A percentile compares a stretch with the other conserved stretches of the same genome.
Conservation (phyloP, 2,888 invertebrate genomes). For the Conomelus anceps region DNA sequence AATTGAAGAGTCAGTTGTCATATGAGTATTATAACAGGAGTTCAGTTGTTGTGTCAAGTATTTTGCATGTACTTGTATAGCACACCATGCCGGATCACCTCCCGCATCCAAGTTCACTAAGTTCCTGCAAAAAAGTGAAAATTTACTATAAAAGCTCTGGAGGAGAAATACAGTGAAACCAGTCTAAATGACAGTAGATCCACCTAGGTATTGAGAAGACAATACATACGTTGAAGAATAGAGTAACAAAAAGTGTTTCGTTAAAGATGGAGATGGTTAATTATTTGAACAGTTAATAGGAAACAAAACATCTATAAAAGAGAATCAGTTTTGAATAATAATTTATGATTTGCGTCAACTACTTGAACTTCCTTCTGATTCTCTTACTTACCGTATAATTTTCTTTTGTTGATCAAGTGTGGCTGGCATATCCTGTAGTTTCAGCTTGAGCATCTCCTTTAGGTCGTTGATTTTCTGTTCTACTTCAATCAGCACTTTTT, state of each 20-base stretch:
- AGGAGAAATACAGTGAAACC: background rate
- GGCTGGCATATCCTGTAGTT: conserved; percentile 84
- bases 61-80: conserved; percentile 74
- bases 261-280: too few species aligned
- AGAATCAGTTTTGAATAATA: too few species aligned
- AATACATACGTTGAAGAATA: too few species aligned
- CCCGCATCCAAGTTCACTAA: conserved; percentile 66
- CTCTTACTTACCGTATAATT: conserved; percentile 62
- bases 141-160: background rate
- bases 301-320: too few species aligned
- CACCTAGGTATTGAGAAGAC: too few species aligned
- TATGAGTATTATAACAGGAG: conserved; percentile 57
- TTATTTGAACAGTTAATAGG: too few species aligned
- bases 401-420: conserved; percentile 92
- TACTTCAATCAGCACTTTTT: conserved; percentile 83
- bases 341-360: too few species aligned
- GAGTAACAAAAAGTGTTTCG: too few species aligned
- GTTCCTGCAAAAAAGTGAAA: conserved; percentile 42
- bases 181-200: too few species aligned
- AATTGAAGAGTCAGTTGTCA: conserved; percentile 44
- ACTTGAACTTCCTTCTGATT: background rate
- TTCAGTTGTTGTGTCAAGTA: conserved; percentile 64
- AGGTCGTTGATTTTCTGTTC: conserved; percentile 80
- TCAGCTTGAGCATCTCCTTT: conserved; percentile 69
- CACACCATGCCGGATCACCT: conserved; percentile 95